Conservation (phyloP, 1,140 invertebrate species). For the Drosophila grimshawi region DNA sequence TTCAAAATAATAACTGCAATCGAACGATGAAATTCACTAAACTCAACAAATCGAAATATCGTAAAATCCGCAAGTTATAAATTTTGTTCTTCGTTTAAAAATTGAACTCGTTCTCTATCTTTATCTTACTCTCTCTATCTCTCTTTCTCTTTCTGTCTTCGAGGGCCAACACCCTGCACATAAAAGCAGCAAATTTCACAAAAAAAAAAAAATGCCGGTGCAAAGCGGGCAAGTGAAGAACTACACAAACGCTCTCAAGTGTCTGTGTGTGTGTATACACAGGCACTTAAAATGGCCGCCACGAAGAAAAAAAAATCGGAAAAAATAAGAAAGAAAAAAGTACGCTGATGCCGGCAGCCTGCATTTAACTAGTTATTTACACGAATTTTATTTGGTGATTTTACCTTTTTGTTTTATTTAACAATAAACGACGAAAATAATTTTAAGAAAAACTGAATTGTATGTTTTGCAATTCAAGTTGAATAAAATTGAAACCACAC, state of each 20-base stretch:
- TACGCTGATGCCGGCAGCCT: conserved; percentile 46
- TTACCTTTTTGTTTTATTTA: conserved; percentile 44
- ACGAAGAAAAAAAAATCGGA: conserved; percentile 26
- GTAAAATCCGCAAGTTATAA: too few species aligned
- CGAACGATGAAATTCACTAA: not conserved
- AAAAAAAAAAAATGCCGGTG: conserved; percentile 38
- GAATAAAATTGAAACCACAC: conserved; percentile 34
- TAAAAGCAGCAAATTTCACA: conserved; percentile 35
- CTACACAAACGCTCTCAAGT: conserved; percentile 7
- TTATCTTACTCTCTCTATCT: not conserved
- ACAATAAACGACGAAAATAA: conserved; percentile 41
- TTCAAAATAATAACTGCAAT: not conserved
- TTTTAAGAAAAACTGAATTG: conserved; percentile 39
- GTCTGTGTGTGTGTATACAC: conserved; percentile 28
- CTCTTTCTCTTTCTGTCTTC: conserved; percentile 6
- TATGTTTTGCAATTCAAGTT: conserved; percentile 40
- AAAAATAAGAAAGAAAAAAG: conserved; percentile 41
- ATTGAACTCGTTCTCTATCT: not conserved
- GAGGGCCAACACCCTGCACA: conserved; percentile 44
- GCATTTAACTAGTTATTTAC: not conserved
- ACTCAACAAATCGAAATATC: too few species aligned
- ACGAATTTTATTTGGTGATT: conserved; percentile 1
- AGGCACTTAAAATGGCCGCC: conserved; percentile 43
- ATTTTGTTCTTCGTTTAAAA: too few species aligned
- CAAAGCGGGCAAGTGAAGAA: conserved; percentile 31